Evolutionary conservation across 2,797 vertebrate species (phyloP).

Genomic region (Trachurus trachurus): DNA sequence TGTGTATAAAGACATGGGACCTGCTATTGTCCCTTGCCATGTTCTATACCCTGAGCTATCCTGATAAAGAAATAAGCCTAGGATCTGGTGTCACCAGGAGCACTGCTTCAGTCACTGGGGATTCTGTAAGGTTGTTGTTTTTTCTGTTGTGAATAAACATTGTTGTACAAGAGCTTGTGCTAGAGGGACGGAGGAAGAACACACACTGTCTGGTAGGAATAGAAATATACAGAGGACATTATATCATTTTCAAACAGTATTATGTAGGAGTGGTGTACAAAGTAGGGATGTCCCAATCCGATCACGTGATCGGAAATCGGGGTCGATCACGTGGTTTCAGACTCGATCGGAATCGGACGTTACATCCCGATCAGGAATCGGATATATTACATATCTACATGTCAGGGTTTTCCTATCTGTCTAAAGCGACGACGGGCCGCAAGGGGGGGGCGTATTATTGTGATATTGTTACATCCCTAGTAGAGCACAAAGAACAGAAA

Average conservation of each 20-base stretch:
- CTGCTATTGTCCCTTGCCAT: conserved; percentile 48
- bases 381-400: too few species aligned
- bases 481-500: too few species aligned
- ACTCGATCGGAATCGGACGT: too few species aligned
- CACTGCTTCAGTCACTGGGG: conserved; percentile 32
- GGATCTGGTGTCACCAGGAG: conserved; percentile 64
- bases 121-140: conserved; percentile 28
- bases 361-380: too few species aligned
- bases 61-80: conserved; percentile 61
- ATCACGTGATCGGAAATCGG: too few species aligned
- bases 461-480: too few species aligned
- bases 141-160: conserved; percentile 48
- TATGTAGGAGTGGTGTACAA: not conserved
- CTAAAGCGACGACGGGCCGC: too few species aligned
- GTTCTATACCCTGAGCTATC: conserved; percentile 55
- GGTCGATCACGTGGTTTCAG: too few species aligned
- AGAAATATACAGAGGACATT: not conserved
- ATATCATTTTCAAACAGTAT: not conserved
- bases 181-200: not conserved
- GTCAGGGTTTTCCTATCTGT: too few species aligned
- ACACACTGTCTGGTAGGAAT: not conserved
- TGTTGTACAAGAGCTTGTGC: conserved; percentile 19
- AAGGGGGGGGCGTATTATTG: too few species aligned
- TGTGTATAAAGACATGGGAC: conserved; percentile 50
- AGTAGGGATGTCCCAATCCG: too few species aligned